Evolutionary conservation across 2,797 vertebrate genomes (phyloP).

Genomic region (Dryobates pubescens): DNA sequence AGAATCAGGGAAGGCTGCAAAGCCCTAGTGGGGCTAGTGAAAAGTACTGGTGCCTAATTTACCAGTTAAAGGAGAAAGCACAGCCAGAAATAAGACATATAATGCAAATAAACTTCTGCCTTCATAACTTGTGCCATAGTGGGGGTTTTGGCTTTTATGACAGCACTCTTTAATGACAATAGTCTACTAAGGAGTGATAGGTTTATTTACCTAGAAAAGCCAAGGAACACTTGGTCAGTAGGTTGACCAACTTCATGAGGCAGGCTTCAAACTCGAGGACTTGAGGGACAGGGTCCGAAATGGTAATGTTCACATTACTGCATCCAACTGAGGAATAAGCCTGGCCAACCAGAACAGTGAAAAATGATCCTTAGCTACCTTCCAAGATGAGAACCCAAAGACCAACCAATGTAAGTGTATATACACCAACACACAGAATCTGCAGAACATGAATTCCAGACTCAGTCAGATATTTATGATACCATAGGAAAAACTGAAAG

Average conservation of each 20-base stretch:
- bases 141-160: not conserved
- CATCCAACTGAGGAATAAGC: not conserved
- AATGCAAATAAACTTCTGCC: not conserved
- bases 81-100: not conserved
- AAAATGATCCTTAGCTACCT: not conserved
- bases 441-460: not conserved
- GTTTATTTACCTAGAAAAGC: too few species aligned
- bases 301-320: too few species aligned
- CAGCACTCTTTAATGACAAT: not conserved
- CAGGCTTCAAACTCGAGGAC: too few species aligned
- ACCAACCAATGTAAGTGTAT: not conserved
- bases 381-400: not conserved
- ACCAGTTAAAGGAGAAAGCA: not conserved
- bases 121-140: fast-evolving
- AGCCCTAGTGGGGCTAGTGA: not conserved
- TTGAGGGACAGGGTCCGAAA: too few species aligned
- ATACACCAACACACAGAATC: not conserved
- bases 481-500: not conserved
- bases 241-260: not conserved
- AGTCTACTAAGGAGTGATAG: not conserved
- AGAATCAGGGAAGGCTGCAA: not conserved
- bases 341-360: not conserved
- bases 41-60: not conserved
- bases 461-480: not conserved
- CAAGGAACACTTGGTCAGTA: not conserved